Evolutionary conservation across 2,888 invertebrate genomes (phyloP).

Genomic region (Limenitis camilla): DNA sequence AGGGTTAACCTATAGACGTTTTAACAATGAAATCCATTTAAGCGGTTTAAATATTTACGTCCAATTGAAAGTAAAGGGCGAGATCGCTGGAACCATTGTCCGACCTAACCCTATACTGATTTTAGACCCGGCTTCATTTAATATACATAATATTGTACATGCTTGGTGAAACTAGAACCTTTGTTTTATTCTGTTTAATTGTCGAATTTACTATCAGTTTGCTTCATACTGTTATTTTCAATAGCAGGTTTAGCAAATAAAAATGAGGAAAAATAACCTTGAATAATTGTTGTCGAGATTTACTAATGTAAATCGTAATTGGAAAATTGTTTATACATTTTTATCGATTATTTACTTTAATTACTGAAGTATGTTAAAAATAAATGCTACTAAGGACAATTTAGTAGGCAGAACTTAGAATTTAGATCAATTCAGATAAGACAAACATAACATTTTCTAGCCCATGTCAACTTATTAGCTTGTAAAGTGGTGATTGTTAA

Average conservation of each 20-base stretch:
- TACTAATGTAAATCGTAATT: too few species aligned
- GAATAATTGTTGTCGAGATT: too few species aligned
- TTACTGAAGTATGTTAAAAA: too few species aligned
- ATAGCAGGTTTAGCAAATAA: background rate
- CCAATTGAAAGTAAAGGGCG: slow-evolving; percentile 69
- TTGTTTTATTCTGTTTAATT: slow-evolving; percentile 2
- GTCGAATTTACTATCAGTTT: background rate
- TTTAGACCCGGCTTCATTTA: slow-evolving; percentile 66
- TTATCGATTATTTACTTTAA: too few species aligned
- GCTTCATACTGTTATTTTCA: background rate
- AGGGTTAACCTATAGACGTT: slow-evolving; percentile 28
- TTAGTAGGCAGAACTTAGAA: background rate
- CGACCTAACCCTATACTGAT: slow-evolving; percentile 64
- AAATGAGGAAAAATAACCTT: background rate
- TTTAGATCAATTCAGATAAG: slow-evolving; percentile 4
- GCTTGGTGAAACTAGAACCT: slow-evolving; percentile 10
- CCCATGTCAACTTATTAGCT: slow-evolving; percentile 10
- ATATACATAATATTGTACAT: slow-evolving; percentile 47
- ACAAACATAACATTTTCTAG: background rate
- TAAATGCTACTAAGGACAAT: too few species aligned
- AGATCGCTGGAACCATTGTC: slow-evolving; percentile 70
- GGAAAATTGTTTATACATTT: too few species aligned
- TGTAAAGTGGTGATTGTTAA: slow-evolving; percentile 15
- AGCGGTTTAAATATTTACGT: slow-evolving; percentile 71
- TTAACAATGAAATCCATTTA: slow-evolving; percentile 71